Evolutionary conservation across 1,140 invertebrate species (phyloP), one percentile per base, ranked within the genome.

Genomic region (Acarapis woodi): DNA sequence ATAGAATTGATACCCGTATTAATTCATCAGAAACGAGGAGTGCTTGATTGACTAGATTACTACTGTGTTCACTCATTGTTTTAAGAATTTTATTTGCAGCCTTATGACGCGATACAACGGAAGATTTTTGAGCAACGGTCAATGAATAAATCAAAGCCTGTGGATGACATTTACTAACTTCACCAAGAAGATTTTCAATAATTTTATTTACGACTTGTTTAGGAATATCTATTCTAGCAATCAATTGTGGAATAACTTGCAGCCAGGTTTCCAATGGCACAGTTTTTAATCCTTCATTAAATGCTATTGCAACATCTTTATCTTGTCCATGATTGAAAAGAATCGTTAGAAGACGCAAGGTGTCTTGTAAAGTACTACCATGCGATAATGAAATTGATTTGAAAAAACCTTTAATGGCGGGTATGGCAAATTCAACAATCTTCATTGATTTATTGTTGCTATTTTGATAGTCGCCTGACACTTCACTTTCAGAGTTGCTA

Each of bases 181-280:
- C 85, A 37, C 85, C 77, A 1, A 97, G 57, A 4, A 97, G 59
- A 48, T 85, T 73, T 53, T 90, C 76, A 44, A 99, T 87, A 12
- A 94, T 61, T 38, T 75, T 66, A 0, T 73, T 75, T 0, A 94
- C 85, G 32, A 83, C 52, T 40, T 69, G 67, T 19, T 82, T 62
- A 1, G 76, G 75, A 0, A 83, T 88, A 51, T 99, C 93, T 42
- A 99, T 93, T 33, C 90, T 64, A 2, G 90, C 88, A 44, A 99
- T 97, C 2, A 99, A 57, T 55, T 99, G 93, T 1, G 93, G 93
- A 46, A 97, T 96, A 0, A 99, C 88, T 64, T 99, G 88, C 2
- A 99, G 60, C 93, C 93, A 99, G 9, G 85, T 94, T 48, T 96
- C 87, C 39, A 96, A 83, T 48, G 90, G 79, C 22, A 96, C 85